Percentiles rank a stretch among this genome's conserved stretches.
These are phyloP conservation scores for Corbicula japonica DNA, from an alignment of 2,888 invertebrate genomes.

Conservation along the genomic window DNA sequence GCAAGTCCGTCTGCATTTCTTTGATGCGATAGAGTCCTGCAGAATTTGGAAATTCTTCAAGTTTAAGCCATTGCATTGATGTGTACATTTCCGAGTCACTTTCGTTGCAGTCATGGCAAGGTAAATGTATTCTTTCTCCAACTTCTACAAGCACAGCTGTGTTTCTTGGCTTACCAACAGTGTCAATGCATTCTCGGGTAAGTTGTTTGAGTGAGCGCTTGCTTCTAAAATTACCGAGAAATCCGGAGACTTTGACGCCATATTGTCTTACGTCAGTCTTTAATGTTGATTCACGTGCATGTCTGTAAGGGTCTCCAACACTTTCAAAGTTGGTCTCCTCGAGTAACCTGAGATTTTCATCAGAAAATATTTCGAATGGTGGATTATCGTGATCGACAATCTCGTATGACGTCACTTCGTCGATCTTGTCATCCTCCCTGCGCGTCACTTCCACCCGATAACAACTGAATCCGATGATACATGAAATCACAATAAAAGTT, in stretches of 20 bases:
- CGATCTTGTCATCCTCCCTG: slow-evolving; percentile 6
- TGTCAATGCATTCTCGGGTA: slow-evolving; percentile 1
- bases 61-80: slow-evolving; percentile 61
- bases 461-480: too few relatives aligned
- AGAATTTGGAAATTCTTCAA: slow-evolving; percentile 40
- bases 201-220: background rate
- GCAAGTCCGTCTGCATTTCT: slow-evolving; percentile 68
- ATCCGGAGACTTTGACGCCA: slow-evolving; percentile 48
- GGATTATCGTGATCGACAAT: slow-evolving; percentile 46
- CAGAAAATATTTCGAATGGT: slow-evolving; percentile 31
- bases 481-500: too few relatives aligned
- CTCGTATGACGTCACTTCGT: slow-evolving; percentile 20
- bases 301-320: background rate
- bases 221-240: slow-evolving; percentile 27
- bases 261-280: background rate
- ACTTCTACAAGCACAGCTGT: slow-evolving; percentile 51
- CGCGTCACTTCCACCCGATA: slow-evolving; percentile 30
- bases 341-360: background rate
- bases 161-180: background rate
- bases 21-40: slow-evolving; percentile 35
- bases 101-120: slow-evolving; percentile 59
- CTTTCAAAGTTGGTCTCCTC: background rate
- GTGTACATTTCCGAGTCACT: slow-evolving; percentile 13
- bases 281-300: background rate
- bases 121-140: slow-evolving; percentile 52